Evolutionary conservation across 2,888 invertebrate species (phyloP), one percentile per base, ranked within the genome.

Genomic region (Ochropleura leucogaster): DNA sequence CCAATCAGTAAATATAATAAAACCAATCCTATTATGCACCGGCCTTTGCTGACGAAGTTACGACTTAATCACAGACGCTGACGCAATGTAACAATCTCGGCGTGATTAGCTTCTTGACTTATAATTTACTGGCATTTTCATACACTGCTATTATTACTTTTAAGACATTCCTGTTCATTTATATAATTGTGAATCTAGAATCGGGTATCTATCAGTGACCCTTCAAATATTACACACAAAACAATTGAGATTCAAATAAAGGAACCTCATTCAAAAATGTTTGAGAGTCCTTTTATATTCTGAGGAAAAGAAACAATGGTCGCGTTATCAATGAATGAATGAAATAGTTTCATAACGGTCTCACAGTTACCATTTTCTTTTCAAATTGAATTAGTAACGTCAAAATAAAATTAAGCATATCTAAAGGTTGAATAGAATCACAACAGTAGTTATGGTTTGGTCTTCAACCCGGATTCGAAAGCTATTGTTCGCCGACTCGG

Each of bases 381-480:
- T 63, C n/a, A 53, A 72, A 68, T 1, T 40, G 44, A 66, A 74
- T 46, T 53, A 42, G 59, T 18, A 55, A 40, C 46, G 60, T 64
- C 46, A 64, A 68, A 70, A 71, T 65, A 72, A 75, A 70, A 72
- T 64, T 65, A 69, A 68, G 69, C 67, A 59, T 70, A 68, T 30
- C 83, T 82, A 84, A 82, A 82, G 74, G 80, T 85, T 77, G 83
- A 84, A 87, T 82, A 85, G 81, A 83, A 79, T 77, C 77, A 79
- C 84, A 86, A 84, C 86, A 90, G 87, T 84, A 88, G 86, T 89
- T 87, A 90, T 92, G 90, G 88, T 90, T 78, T 64, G 57, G 85
- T 91, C 92, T 92, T 89, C 84, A 89, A 93, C 89, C 92, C 92
- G 92, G 93, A 93, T 92, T 88, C 89, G 87, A 91, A 91, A 90